Base-by-base conservation (phyloP, 2,888 invertebrate genomes). In the Drosophila austrosaltans region DNA sequence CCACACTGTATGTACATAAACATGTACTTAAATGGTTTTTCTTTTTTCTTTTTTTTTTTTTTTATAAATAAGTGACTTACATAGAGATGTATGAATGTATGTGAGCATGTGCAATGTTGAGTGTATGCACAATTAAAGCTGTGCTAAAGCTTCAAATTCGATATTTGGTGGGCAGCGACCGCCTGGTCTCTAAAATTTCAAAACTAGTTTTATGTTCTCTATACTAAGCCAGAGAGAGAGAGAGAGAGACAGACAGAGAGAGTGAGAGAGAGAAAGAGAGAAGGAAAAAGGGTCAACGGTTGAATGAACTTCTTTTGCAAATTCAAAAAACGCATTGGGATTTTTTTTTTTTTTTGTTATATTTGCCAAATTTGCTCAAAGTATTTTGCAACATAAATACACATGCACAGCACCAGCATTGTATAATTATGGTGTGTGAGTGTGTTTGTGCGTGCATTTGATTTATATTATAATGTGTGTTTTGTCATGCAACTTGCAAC, bases 251-350 rank as follows among this genome's bases (percentile, higher is more conserved):
- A 1, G 16, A 16, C 16, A 54, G 56, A 62, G 28, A 20, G 28
- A 12, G 30, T 20, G 58, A 42, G 53, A 30, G 36, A 68, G 60
- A 59, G 56, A 22, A 61, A 65, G 36, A 20, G 53, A 53, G 58
- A 59, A 66, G 66, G 63, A 81, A 90, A 89, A 89, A 90, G 89
- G 91, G 91, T 89, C 90, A 90, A 72, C 82, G 77, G 90, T 86
- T 89, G 84, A 90, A 89, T 81, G 89, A 90, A 90, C 90, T 84
- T 58, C 39, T 69, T 63, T 69, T 66, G 83, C 73, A 83, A 86
- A 79, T 81, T 82, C 65, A 70, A 67, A 53, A 77, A 77, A 69
- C 56, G 58, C 69, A 58, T 69, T 63, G 66, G 63, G 62, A 68
- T 72, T 80, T 59, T 36, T 36, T 66, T 65, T 72, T 44, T 30